These are phyloP conservation scores for Ranitomeya imitator DNA, from an alignment of 2,113 vertebrate genomes.

Conservation along the genomic window DNA sequence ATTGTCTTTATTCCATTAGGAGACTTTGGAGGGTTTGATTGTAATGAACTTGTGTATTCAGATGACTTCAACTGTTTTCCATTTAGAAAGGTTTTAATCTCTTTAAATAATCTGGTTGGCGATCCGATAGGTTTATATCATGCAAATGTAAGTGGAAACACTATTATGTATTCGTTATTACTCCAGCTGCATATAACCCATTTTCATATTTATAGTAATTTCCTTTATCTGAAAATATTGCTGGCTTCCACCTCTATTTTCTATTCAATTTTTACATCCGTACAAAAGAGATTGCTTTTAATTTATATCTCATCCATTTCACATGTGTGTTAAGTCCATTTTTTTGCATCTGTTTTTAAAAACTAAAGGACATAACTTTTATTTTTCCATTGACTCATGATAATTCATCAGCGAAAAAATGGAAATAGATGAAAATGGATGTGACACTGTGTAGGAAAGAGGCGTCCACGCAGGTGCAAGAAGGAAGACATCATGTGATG, in stretches of 20 bases:
- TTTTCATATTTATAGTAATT: slow-evolving; percentile 47
- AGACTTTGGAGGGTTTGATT: not conserved
- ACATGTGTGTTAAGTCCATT: too few species aligned
- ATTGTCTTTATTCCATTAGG: not conserved
- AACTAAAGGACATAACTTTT: too few species aligned
- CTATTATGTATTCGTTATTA: slow-evolving; percentile 36
- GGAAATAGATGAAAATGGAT: too few species aligned
- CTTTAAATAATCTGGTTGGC: slow-evolving; percentile 18
- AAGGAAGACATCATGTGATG: too few species aligned
- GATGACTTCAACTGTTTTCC: not conserved
- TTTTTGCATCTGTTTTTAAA: too few species aligned
- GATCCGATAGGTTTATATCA: slow-evolving; percentile 20
- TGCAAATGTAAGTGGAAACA: slow-evolving; percentile 23
- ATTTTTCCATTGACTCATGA: too few species aligned
- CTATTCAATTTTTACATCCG: too few species aligned
- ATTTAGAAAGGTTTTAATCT: slow-evolving; percentile 17
- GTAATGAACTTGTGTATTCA: slow-evolving; percentile 9
- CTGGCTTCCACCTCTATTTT: not conserved
- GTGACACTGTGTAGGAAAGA: too few species aligned
- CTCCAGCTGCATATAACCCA: slow-evolving; percentile 24
- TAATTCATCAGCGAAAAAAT: too few species aligned
- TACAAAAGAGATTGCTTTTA: too few species aligned
- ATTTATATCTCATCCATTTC: too few species aligned
- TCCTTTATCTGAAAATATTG: slow-evolving; percentile 20
- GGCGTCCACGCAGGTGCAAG: too few species aligned